These are phyloP conservation scores for Meiosimyza platycephala DNA, from an alignment of 2,888 invertebrate genomes.

Conservation along the genomic window DNA sequence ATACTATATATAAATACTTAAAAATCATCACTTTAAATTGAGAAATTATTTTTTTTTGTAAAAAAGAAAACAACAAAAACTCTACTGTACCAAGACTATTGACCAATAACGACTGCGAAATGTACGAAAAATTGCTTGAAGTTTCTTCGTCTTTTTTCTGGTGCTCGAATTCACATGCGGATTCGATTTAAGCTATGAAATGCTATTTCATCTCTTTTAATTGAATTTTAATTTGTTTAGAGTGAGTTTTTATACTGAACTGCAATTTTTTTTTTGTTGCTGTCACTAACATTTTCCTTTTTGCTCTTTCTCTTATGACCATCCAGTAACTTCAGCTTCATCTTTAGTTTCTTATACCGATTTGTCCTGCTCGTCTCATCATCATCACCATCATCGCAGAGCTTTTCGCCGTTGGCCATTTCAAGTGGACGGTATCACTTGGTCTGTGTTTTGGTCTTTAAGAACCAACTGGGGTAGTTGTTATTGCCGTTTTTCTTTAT, in stretches of 20 bases:
- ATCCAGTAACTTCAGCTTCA: no score
- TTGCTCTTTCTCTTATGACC: no score
- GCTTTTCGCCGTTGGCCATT: no score
- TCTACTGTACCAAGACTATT: no score
- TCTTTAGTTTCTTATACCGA: no score
- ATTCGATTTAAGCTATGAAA: conserved; percentile 52
- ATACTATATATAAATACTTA: no score
- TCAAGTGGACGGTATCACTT: neutral
- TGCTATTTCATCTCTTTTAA: conserved; percentile 64
- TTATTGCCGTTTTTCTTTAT: conserved; percentile 1
- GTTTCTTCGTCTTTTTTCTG: conserved; percentile 4
- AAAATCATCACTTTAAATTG: no score
- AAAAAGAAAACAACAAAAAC: no score
- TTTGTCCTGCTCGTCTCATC: no score
- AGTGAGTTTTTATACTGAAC: conserved; percentile 54
- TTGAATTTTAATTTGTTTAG: conserved; percentile 65
- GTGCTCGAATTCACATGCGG: conserved; percentile 14
- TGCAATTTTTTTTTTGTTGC: conserved; percentile 37
- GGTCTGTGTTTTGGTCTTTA: neutral
- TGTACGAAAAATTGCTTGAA: conserved; percentile 12
- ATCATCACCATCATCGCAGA: no score
- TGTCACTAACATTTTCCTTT: no score
- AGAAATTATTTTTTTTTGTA: no score
- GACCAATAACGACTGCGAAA: neutral
- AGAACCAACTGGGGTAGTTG: conserved; percentile 1